Evolutionary conservation across 2,113 vertebrate species (phyloP).

Genomic region (Charadrius vociferus): DNA sequence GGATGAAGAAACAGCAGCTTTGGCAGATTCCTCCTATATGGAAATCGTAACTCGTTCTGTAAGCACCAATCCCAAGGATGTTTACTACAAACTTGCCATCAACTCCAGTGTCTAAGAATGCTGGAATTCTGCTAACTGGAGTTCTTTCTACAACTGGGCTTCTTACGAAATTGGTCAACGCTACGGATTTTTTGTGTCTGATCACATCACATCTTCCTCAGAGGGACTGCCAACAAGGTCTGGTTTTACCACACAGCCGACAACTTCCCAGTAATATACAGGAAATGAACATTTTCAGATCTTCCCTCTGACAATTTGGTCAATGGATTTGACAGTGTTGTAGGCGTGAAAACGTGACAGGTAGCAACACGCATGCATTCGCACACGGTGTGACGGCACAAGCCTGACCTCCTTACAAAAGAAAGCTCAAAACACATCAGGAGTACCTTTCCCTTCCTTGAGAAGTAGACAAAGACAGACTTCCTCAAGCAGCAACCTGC

Average conservation of each 20-base stretch:
- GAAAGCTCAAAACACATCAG: not conserved
- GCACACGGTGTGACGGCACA: not conserved
- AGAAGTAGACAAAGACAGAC: too few species aligned
- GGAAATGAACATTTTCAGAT: not conserved
- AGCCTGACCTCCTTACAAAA: not conserved
- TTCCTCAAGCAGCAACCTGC: not conserved
- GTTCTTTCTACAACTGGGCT: not conserved
- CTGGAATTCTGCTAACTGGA: not conserved
- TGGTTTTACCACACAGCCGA: not conserved
- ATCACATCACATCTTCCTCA: not conserved
- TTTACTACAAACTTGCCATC: not conserved
- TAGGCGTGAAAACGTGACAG: not conserved
- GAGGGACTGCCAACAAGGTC: not conserved
- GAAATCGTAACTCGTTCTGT: not conserved
- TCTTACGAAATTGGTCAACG: not conserved
- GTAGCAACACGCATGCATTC: too few species aligned
- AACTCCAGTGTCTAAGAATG: not conserved
- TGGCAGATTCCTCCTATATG: not conserved
- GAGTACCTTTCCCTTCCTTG: not conserved
- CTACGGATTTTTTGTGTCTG: not conserved
- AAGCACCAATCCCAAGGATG: not conserved
- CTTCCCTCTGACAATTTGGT: not conserved
- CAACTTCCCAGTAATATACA: too few species aligned
- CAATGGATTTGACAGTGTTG: accelerated
- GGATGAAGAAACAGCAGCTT: not conserved